Base-by-base conservation (phyloP, 2,113 vertebrate species). In the Gadus macrocephalus region DNA sequence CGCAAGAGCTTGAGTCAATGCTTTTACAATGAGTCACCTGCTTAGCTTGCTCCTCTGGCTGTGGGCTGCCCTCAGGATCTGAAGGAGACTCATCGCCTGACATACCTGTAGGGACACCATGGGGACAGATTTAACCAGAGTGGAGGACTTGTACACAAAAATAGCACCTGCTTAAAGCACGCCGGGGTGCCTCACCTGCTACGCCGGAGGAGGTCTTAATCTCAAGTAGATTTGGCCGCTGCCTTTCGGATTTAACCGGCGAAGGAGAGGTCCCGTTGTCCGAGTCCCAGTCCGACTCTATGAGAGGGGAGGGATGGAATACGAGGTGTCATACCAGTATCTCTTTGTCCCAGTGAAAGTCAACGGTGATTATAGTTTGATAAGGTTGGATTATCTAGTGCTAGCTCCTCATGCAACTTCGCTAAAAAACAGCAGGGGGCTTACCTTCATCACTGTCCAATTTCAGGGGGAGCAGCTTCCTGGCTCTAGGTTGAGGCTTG, bases 281-380 rank as follows among this genome's bases (percentile, higher is more conserved):
- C 3, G 78, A 83, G 70, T 91, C 89, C 82, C 81, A 88, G 74
- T 91, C 86, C 25, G 88, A 91, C 11, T 91, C 89, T 91, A 64
- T 74, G 74, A 62, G 1, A 27, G 1, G 68, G 15, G 61, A 31
- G 25, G 53, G 53, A 71, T 67, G 49, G 42, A 14, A 19, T 25
- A 62, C 4, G 12, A 25, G 60, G 25, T 25, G 20, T 19, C 58
- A 60, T 60, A 60, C 58, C 59, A 61, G 59, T n/a, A 7, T 61
- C 19, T 20, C 16, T 55, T 16, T 55, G 31, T 5, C 31, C 31
- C 4, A 35, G 31, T 35, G 31, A 35, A 4, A 35, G 31, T 35
- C 31, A 35, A 35, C 31, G 4, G 31, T 35, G 31, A 35, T 35
- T 35, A 35, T 35, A 35, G 0, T 35, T 35, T 35, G 4, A 35